Conservation (phyloP, 2,113 vertebrate species). For the Acrocephalus kingi region DNA sequence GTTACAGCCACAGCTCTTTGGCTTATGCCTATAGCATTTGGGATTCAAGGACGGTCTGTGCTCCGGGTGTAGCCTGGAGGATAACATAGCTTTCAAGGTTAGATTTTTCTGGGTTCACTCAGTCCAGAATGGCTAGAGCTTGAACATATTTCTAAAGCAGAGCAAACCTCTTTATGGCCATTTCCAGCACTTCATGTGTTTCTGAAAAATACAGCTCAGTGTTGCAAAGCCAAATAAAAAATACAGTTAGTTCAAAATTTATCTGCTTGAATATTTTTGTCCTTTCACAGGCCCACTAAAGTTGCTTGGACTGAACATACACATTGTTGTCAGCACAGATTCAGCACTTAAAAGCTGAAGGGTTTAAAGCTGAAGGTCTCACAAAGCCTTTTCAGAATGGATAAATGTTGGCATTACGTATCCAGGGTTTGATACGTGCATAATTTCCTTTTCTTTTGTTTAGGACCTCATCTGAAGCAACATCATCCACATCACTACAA, state of each 20-base stretch:
- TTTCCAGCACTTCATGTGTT: background rate
- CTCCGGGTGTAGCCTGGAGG: background rate
- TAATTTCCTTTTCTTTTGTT: background rate
- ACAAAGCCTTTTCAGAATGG: background rate
- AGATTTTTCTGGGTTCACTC: background rate
- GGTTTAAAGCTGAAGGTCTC: background rate
- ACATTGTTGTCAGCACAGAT: background rate
- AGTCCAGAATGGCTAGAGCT: background rate
- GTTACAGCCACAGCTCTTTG: background rate
- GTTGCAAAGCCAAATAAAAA: background rate
- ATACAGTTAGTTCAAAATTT: background rate
- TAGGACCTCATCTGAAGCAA: slow-evolving; percentile 86
- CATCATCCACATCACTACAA: slow-evolving; percentile 84
- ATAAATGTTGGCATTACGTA: background rate
- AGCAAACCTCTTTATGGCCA: background rate
- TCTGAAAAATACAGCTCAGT: background rate
- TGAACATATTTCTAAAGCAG: background rate
- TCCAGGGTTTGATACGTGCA: background rate
- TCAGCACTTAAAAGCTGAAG: background rate
- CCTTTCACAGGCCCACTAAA: background rate
- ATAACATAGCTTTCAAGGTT: background rate
- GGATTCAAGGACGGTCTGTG: background rate
- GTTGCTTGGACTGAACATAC: background rate
- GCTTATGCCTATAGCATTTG: background rate
- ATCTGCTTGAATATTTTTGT: background rate